Base-by-base conservation (phyloP, 2,888 invertebrate species). In the Diarsia dahlii region DNA sequence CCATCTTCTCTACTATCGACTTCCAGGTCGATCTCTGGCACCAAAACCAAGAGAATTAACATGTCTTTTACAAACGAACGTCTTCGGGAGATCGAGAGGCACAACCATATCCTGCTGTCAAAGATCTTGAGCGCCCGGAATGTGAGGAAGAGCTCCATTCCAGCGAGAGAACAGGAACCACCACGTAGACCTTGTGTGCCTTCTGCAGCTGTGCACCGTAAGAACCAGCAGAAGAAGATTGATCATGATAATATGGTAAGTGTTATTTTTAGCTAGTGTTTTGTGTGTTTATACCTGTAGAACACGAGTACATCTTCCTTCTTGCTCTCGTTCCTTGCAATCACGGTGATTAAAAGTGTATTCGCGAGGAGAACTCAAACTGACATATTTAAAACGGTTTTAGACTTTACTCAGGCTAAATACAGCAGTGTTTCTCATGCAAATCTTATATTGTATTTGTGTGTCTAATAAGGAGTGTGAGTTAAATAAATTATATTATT, bases 41-140 rank as follows among this genome's bases (percentile, higher is more conserved):
- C 93, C 0, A 87, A 90, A 52, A 92, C 93, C 0, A 90, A 94
- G 0, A 92, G 96, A 20, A 88, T 95, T 71, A 96, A 97, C 88
- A 97, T 96, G 97, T 96, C 97, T 18, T 97, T 97, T 87, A 93
- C 97, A 0, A 97, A 97, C 89, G 97, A 97, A n/a, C 94, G 97
- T 6, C 92, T 97, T 70, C 94, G 97, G 0, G 97, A 97, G 87
- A 97, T 97, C 23, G 97, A 97, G 84, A 93, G 97, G 1, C 97
- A 97, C 88, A 97, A 97, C 88, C 96, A 97, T 84, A 97, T 97
- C 15, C 91, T 97, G 4, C 89, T 97, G 15, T 94, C 95, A 58
- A 97, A 97, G 92, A 97, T 97, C 81, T 90, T 97, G 74, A 95
- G 95, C 69, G 97, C 95, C 0, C 91, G 95, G n/a, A 95, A 95